phyloP scores from a whole-genome alignment of 2,888 invertebrate species.

The Eudemis profundana region DNA sequence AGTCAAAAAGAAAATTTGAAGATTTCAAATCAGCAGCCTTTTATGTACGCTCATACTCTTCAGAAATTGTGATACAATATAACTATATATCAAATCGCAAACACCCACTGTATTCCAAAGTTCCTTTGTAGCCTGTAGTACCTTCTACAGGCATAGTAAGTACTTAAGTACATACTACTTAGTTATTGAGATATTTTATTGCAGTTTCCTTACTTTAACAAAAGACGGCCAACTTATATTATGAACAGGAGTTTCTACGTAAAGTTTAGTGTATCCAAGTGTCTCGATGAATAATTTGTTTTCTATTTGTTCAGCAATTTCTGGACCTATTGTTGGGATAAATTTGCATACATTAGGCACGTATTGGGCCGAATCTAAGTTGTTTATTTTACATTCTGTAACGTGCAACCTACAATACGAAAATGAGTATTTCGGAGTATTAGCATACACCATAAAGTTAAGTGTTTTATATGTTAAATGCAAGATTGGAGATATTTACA shows the following conservation, averaged over 20 bases:
- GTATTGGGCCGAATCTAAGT: slow-evolving; percentile 9
- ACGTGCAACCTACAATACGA: not conserved
- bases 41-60: too few species aligned
- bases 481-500: not conserved
- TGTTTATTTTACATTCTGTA: slow-evolving; percentile 23
- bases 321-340: slow-evolving; percentile 16
- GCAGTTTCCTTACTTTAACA: not conserved
- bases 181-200: too few species aligned
- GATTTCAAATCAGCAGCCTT: too few species aligned
- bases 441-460: not conserved
- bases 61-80: too few species aligned
- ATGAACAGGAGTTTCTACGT: too few species aligned
- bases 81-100: too few species aligned
- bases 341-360: slow-evolving; percentile 26
- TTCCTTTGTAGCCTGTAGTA: too few species aligned
- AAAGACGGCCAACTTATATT: not conserved
- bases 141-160: too few species aligned
- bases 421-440: too few species aligned
- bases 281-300: slow-evolving; percentile 22
- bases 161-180: too few species aligned
- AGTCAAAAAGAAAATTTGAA: too few species aligned
- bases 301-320: slow-evolving; percentile 31
- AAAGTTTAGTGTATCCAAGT: slow-evolving; percentile 32
- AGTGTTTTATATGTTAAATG: not conserved
- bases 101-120: too few species aligned